Evolutionary conservation across 2,113 vertebrate genomes (phyloP).

Genomic region (Proteles cristata): DNA sequence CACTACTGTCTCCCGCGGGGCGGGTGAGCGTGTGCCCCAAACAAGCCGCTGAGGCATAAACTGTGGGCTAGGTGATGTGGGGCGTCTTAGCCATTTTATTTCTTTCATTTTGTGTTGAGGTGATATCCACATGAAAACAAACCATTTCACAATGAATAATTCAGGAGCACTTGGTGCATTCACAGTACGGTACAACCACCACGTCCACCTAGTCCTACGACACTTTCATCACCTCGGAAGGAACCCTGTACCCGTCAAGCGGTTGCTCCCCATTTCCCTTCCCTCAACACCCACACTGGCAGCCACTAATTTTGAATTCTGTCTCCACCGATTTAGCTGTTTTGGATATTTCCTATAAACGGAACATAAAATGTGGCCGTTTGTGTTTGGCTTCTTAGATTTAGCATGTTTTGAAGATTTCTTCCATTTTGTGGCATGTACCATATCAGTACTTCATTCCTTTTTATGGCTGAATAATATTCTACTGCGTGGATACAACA

Average conservation of each 20-base stretch:
- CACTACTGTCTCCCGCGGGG: too few species aligned
- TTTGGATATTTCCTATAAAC: not conserved
- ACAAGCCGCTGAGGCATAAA: not conserved
- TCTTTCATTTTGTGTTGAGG: not conserved
- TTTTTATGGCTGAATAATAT: not conserved
- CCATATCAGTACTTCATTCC: not conserved
- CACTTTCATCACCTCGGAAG: too few species aligned
- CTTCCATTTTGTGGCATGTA: not conserved
- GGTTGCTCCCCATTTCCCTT: not conserved
- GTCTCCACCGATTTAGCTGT: not conserved
- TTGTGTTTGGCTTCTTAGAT: not conserved
- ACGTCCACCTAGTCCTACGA: not conserved
- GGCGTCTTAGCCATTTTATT: not conserved
- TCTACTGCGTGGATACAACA: not conserved
- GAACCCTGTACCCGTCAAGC: not conserved
- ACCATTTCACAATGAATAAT: not conserved
- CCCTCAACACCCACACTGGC: not conserved
- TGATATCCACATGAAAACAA: not conserved
- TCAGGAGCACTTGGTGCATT: not conserved
- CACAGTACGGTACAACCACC: not conserved
- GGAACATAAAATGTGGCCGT: not conserved
- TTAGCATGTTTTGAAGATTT: not conserved
- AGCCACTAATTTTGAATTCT: not conserved
- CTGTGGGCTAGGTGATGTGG: fast-evolving
- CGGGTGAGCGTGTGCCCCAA: not conserved